Evolutionary conservation across 2,888 invertebrate genomes (phyloP).

Genomic region (Lathronympha strigana): DNA sequence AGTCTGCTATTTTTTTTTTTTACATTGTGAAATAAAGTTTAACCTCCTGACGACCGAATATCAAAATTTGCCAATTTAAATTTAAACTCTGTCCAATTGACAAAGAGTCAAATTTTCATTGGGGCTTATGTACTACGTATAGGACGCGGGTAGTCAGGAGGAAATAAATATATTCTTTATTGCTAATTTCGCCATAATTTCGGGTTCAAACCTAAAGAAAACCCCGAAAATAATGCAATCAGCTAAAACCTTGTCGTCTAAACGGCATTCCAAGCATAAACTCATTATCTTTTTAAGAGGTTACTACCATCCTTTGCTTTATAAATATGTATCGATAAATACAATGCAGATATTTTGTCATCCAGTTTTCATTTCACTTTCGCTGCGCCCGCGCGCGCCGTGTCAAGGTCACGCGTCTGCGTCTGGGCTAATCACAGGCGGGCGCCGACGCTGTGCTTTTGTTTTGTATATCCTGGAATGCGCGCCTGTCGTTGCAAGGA

Average conservation of each 20-base stretch:
- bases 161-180: no score
- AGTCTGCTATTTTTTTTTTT: no score
- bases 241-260: background rate
- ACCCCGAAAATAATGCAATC: no score
- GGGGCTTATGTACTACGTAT: no score
- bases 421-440: slow-evolving; percentile 27
- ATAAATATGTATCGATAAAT: slow-evolving; percentile 33
- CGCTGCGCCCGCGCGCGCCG: slow-evolving; percentile 51
- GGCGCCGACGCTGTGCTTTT: slow-evolving; percentile 22
- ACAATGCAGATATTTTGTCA: slow-evolving; percentile 45
- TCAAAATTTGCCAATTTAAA: no score
- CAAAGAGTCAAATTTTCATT: no score
- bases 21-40: no score
- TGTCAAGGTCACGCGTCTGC: slow-evolving; percentile 55
- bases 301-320: slow-evolving; percentile 22
- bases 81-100: no score
- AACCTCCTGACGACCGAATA: no score
- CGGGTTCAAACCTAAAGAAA: no score
- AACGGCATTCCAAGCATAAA: background rate
- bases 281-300: background rate
- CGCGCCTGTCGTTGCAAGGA: slow-evolving; percentile 29
- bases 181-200: no score
- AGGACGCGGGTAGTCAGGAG: no score
- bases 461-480: slow-evolving; percentile 30
- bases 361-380: slow-evolving; percentile 61